Conservation (phyloP, 2,888 invertebrate genomes). For the Epinotia brunnichana region DNA sequence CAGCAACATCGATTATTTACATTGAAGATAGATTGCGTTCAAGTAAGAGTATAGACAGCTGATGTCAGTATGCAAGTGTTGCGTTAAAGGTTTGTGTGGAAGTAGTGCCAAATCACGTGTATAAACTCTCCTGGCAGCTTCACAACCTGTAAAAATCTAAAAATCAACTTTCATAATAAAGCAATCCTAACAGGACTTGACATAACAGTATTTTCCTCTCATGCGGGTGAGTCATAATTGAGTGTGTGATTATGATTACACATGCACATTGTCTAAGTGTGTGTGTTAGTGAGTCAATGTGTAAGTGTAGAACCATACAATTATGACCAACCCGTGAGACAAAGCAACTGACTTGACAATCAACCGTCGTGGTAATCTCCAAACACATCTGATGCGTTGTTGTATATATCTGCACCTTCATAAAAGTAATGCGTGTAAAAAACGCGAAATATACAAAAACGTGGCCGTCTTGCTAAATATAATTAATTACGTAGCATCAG, state of each 20-base stretch:
- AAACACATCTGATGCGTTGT: too few species aligned
- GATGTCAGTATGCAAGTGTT: conserved; percentile 62
- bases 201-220: too few species aligned
- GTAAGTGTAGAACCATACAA: not conserved
- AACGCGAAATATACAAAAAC: not conserved
- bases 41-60: conserved; percentile 48
- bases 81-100: conserved; percentile 52
- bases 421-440: too few species aligned
- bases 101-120: conserved; percentile 43
- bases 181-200: not conserved
- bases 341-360: too few species aligned
- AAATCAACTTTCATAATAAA: not conserved
- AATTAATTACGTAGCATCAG: too few species aligned
- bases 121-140: conserved; percentile 3
- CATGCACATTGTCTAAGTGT: too few species aligned
- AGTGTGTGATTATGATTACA: too few species aligned
- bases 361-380: too few species aligned
- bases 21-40: conserved; percentile 53
- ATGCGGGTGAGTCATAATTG: too few species aligned
- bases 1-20: conserved; percentile 72
- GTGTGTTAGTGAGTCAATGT: not conserved
- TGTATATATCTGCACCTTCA: too few species aligned
- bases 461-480: not conserved
- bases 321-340: too few species aligned
- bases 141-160: conserved; percentile 23